Evolutionary conservation across 2,888 invertebrate species (phyloP), one percentile per base, ranked within the genome.

Genomic region (Helicoverpa assulta): DNA sequence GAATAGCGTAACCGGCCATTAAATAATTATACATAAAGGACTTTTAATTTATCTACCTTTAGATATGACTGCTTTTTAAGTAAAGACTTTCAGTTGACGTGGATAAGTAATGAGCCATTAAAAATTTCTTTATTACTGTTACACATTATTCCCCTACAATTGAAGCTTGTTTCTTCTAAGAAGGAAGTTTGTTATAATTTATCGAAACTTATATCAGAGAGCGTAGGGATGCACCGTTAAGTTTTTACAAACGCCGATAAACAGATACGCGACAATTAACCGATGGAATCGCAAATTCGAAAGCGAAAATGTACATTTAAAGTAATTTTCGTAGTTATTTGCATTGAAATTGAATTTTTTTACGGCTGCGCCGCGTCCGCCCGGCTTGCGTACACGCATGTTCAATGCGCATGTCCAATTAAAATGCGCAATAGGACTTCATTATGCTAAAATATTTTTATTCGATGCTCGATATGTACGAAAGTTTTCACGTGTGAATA

Each of bases 321-420:
- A 73, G 89, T 81, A 92, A 93, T 91, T 94, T 93, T 91, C 83
- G 86, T 79, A 67, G 87, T 85, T 89, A 94, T 95, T 94, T 93
- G 92, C 93, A 94, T 94, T 73, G 87, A 91, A 93, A 93, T 93
- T 91, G 88, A 78, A 65, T 78, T 86, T 90, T 93, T 93, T 93
- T 89, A 86, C 85, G 85, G 78, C 85, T 84, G 83, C 85, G 59
- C 47, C 55, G 73, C 74, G 83, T 86, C 81, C 87, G 86, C 78
- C 80, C 78, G 85, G 74, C 83, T 85, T 92, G 93, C 93, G 92
- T 92, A 92, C 93, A 93, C 93, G 94, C 94, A 93, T 88, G 90
- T 83, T 86, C 88, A 89, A 85, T 87, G 89, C 88, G 92, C 91
- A 91, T 90, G 86, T 88, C 89, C 91, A 94, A 94, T 95, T 94